phyloP scores from a whole-genome alignment of 64 coral and sea anemone genomes.

The Dendrophyllia cribrosa region DNA sequence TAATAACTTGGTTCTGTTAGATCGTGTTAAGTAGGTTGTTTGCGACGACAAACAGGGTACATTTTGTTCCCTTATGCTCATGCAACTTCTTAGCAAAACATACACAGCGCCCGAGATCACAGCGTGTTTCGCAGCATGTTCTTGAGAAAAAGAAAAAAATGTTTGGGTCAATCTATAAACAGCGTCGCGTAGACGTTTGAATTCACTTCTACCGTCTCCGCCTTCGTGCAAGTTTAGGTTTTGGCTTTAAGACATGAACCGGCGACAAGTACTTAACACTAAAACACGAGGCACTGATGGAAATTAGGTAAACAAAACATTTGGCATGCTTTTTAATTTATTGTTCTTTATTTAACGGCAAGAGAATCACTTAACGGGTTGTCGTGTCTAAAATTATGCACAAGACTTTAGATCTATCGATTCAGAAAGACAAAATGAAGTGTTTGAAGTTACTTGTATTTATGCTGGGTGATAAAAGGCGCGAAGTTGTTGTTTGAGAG shows the following conservation, averaged over 20 bases:
- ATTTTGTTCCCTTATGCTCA: neutral
- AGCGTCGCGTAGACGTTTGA: neutral
- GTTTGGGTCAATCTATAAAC: neutral
- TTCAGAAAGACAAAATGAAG: neutral
- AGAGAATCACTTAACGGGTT: neutral
- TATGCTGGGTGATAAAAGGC: neutral
- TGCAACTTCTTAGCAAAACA: neutral
- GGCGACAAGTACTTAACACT: neutral
- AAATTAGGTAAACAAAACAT: constrained; percentile 34
- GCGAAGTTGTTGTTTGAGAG: neutral
- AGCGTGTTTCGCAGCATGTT: constrained; percentile 19
- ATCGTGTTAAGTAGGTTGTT: neutral
- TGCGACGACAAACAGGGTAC: neutral
- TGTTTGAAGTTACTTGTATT: neutral
- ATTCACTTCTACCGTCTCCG: neutral
- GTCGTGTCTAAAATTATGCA: no score
- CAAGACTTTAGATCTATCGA: neutral
- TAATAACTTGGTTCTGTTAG: neutral
- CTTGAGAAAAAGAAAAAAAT: neutral
- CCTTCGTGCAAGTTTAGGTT: neutral
- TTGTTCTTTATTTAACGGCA: neutral
- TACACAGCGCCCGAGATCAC: neutral
- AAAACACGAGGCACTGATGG: neutral
- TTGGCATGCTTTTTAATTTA: neutral
- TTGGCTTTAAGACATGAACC: neutral